phyloP scores from a whole-genome alignment of 2,113 vertebrate species.

The Etia nguti region DNA sequence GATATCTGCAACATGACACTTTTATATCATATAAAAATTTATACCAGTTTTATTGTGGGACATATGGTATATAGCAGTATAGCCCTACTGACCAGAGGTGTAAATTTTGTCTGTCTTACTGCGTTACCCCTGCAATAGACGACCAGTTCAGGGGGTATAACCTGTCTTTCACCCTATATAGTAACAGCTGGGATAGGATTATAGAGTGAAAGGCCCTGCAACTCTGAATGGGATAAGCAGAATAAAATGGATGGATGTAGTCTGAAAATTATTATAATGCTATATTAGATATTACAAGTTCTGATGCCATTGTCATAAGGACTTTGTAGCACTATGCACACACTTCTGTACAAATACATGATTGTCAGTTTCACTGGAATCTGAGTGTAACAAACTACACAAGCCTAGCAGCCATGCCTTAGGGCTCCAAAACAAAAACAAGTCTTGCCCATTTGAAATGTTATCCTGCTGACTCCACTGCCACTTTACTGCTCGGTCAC shows the following conservation, averaged over 20 bases:
- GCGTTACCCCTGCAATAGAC: background rate
- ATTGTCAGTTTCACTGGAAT: background rate
- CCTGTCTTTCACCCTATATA: background rate
- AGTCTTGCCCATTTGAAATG: slow-evolving; percentile 3
- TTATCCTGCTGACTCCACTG: background rate
- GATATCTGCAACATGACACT: background rate
- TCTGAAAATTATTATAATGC: background rate
- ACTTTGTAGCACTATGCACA: background rate
- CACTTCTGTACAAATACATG: background rate
- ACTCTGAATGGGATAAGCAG: fast-evolving
- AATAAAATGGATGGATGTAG: background rate
- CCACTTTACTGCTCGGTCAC: background rate
- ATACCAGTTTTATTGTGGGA: background rate
- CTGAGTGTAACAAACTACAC: background rate
- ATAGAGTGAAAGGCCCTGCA: background rate
- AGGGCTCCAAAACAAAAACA: background rate
- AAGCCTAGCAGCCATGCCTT: slow-evolving; percentile 1
- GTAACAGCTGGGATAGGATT: background rate
- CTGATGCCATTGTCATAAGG: background rate
- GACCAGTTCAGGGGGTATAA: background rate
- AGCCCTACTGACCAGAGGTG: background rate
- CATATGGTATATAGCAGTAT: background rate
- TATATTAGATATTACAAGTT: background rate
- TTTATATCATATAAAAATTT: background rate
- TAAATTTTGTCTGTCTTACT: background rate